phyloP scores from a whole-genome alignment of 1,140 invertebrate genomes.

The Lepidurus arcticus region DNA sequence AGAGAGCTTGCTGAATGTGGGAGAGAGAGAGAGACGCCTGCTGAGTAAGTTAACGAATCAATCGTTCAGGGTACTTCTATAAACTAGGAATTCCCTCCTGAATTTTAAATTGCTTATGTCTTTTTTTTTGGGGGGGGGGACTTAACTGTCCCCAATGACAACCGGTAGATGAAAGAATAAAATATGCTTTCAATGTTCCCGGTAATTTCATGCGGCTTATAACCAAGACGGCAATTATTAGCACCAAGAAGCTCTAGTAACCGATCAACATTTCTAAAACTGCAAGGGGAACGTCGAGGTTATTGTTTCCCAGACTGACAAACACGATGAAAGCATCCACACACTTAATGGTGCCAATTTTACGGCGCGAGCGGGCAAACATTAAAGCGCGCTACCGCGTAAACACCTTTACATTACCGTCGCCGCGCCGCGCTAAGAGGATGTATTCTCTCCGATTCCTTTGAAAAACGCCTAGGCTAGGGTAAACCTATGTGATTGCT shows the following conservation, averaged over 20 bases:
- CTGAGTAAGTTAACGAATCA: slow-evolving; percentile 15
- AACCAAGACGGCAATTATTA: not conserved
- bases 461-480: not conserved
- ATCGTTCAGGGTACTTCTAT: not conserved
- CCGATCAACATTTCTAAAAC: not conserved
- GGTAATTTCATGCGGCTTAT: not conserved
- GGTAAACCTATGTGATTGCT: not conserved
- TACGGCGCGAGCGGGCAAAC: not conserved
- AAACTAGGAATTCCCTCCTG: not conserved
- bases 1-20: not conserved
- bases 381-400: slow-evolving; percentile 14
- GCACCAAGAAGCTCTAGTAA: not conserved
- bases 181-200: not conserved
- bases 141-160: not conserved
- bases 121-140: not conserved
- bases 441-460: not conserved
- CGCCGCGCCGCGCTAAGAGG: not conserved
- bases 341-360: not conserved
- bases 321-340: slow-evolving; percentile 3
- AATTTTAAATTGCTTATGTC: not conserved
- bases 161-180: not conserved
- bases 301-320: not conserved
- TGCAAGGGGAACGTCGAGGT: not conserved
- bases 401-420: slow-evolving; percentile 19
- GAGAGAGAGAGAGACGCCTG: not conserved